These are phyloP conservation scores for Isurus oxyrinchus DNA, from an alignment of 2,113 vertebrate genomes.

Conservation along the genomic window DNA sequence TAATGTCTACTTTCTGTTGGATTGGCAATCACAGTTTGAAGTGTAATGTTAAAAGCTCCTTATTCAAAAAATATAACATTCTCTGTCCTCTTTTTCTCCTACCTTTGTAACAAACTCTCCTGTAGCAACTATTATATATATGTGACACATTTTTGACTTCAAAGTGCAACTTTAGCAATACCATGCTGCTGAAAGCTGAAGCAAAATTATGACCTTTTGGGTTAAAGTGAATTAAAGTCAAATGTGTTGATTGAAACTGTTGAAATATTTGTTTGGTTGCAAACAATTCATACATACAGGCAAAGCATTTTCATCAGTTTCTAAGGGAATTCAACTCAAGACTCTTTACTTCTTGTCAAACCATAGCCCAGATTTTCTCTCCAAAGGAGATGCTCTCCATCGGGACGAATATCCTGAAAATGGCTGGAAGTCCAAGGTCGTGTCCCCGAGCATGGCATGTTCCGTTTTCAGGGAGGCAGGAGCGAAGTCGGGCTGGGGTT, in stretches of 20 bases:
- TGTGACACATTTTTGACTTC: neutral
- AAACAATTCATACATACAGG: neutral
- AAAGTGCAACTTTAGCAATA: neutral
- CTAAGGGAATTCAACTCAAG: no score
- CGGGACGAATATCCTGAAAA: no score
- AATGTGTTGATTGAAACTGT: neutral
- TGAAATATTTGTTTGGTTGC: neutral
- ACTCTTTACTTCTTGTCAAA: no score
- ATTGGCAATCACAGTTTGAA: neutral
- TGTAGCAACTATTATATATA: neutral
- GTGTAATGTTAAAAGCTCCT: neutral
- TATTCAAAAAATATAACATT: neutral
- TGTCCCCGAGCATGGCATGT: no score
- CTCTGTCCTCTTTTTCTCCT: neutral
- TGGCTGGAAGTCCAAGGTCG: no score
- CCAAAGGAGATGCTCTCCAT: no score
- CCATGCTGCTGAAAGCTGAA: neutral
- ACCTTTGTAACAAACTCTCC: neutral
- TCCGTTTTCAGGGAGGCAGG: no score
- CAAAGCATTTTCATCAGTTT: neutral
- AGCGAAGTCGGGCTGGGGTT: no score
- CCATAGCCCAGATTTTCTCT: no score
- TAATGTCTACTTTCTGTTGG: neutral
- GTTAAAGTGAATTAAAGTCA: neutral
- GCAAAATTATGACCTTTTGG: neutral